Conservation (phyloP, 2,797 vertebrate species). For the Bradypodion pumilum region DNA sequence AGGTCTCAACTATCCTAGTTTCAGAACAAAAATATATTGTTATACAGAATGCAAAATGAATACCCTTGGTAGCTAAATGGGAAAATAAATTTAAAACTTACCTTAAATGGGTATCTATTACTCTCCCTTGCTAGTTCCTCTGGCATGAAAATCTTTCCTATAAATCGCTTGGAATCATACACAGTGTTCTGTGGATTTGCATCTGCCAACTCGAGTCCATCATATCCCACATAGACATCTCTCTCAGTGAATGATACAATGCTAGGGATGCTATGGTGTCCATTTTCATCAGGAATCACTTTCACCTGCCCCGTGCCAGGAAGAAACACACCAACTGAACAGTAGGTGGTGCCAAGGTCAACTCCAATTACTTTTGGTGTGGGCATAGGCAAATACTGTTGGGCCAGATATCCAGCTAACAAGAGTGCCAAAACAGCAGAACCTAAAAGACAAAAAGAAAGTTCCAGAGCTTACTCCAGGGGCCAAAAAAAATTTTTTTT, state of each 20-base stretch:
- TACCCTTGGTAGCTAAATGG: not conserved
- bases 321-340: slow-evolving; percentile 93
- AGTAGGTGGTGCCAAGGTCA: slow-evolving; percentile 96
- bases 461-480: not conserved
- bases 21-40: not conserved
- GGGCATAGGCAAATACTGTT: slow-evolving; percentile 94
- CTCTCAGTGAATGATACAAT: slow-evolving; percentile 87
- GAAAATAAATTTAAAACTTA: slow-evolving; percentile 54
- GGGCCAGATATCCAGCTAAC: slow-evolving; percentile 94
- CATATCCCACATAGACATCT: slow-evolving; percentile 83
- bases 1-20: not conserved
- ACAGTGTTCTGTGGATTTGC: slow-evolving; percentile 90
- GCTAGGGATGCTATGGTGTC: slow-evolving; percentile 90
- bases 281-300: slow-evolving; percentile 87
- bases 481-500: not conserved
- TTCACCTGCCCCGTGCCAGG: slow-evolving; percentile 89
- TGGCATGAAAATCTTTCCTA: slow-evolving; percentile 89
- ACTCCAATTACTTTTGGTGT: slow-evolving; percentile 91
- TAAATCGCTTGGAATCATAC: slow-evolving; percentile 96
- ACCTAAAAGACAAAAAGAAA: slow-evolving; percentile 72
- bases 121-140: slow-evolving; percentile 85
- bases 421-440: slow-evolving; percentile 91
- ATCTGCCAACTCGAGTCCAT: slow-evolving; percentile 89
- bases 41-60: no score
- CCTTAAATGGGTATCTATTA: slow-evolving; percentile 92